Evolutionary conservation across 2,888 invertebrate genomes (phyloP), one percentile per base, ranked within the genome.

Genomic region (Drosophila algonquin): DNA sequence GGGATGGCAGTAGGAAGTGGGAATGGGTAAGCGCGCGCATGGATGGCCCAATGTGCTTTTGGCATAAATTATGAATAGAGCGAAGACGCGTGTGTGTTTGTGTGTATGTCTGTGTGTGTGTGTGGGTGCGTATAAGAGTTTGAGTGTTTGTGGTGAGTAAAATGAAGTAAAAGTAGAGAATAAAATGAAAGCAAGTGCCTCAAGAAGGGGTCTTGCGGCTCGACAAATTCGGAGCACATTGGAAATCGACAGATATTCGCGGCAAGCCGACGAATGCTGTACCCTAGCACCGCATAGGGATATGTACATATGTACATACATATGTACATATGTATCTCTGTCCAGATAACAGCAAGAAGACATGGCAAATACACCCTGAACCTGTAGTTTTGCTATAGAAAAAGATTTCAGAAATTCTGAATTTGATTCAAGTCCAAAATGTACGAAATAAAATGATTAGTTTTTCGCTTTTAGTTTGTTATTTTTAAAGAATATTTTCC

Each of bases 21-120:
- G 30, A 30, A 7, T 27, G 27, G 27, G 24, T 9, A n/a, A 44
- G 68, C 58, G 71, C 77, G 80, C 65, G 30, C 30, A 30, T 30
- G 30, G 30, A 70, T 77, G 68, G 57, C 72, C 82, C 80, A 77
- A 84, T 84, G 85, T 76, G 83, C 88, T 80, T 76, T 78, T 80
- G 81, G 80, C 83, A 90, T 89, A 89, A 89, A 89, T 89, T 89
- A 90, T 89, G 89, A 87, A 89, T 87, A 73, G 79, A 73, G 80
- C 75, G 84, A 79, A 65, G 74, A 63, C 73, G 69, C 47, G 58
- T 61, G 48, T 63, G 50, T 53, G 57, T 63, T 47, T 63, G 50
- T 53, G 57, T 59, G 47, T 44, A 60, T 21, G 21, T 21, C 0
- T 3, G 3, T 60, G 62, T 70, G 58, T 59, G 64, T 76, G 69